These are phyloP conservation scores for Rhyacophila brunnea DNA, from an alignment of 1,140 invertebrate species.

Conservation along the genomic window DNA sequence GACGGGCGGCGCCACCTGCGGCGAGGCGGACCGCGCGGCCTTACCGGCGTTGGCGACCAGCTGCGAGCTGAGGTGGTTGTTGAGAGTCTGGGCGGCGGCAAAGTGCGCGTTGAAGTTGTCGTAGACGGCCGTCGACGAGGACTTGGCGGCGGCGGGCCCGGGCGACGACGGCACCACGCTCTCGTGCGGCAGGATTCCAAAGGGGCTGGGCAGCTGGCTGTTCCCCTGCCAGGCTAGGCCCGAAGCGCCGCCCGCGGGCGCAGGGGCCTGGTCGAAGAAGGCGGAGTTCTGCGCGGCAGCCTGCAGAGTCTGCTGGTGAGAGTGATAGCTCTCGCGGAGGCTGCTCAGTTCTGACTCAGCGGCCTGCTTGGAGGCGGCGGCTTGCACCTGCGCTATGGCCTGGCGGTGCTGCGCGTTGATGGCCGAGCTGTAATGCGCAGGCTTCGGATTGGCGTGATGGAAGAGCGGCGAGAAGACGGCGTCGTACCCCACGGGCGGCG, in stretches of 20 bases:
- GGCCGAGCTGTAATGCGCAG: conserved; percentile 60
- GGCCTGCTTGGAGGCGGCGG: conserved; percentile 55
- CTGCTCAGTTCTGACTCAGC: conserved; percentile 59
- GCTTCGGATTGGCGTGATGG: conserved; percentile 67
- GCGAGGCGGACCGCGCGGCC: conserved; percentile 51
- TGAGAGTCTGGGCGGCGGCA: conserved; percentile 60
- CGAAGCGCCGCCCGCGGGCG: conserved; percentile 53
- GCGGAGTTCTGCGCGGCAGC: conserved; percentile 51
- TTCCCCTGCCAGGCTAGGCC: conserved; percentile 65
- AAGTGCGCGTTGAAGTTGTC: conserved; percentile 70
- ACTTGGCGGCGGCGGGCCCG: conserved; percentile 57
- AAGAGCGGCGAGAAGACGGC: conserved; percentile 70
- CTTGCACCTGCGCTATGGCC: conserved; percentile 54
- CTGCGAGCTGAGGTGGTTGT: conserved; percentile 63
- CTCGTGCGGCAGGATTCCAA: conserved; percentile 75
- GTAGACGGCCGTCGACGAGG: conserved; percentile 53
- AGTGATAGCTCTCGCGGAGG: conserved; percentile 58
- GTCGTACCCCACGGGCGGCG: conserved; percentile 68
- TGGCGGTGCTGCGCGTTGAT: conserved; percentile 59
- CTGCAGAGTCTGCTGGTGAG: conserved; percentile 51
- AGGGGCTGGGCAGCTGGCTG: conserved; percentile 66
- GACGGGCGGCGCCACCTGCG: conserved; percentile 56
- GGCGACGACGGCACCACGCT: conserved; percentile 68
- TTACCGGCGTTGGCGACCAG: conserved; percentile 53
- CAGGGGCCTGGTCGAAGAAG: conserved; percentile 65